A percentile compares a stretch with the other conserved stretches of the same genome.
Conservation (phyloP, 2,888 invertebrate genomes). For the Heliconius aoede region DNA sequence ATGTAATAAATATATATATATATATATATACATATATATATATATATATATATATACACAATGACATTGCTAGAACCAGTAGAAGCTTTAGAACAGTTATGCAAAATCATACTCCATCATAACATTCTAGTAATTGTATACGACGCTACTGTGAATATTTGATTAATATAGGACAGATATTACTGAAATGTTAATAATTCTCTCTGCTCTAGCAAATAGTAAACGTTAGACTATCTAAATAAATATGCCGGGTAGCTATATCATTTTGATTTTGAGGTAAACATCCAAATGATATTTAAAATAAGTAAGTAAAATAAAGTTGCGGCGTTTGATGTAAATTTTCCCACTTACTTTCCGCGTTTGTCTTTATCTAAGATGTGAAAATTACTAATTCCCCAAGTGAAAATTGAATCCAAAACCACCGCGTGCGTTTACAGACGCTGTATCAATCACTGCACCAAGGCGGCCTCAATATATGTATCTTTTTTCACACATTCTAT, state of each 20-base stretch:
- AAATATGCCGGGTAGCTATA: not conserved
- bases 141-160: not conserved
- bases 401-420: too few relatives aligned
- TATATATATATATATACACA: not conserved
- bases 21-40: not conserved
- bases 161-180: constrained; percentile 14
- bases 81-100: not conserved
- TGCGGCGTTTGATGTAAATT: too few relatives aligned
- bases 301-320: too few relatives aligned
- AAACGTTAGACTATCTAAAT: not conserved
- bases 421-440: too few relatives aligned
- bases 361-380: too few relatives aligned
- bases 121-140: constrained; percentile 18
- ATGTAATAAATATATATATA: too few relatives aligned
- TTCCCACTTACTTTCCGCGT: too few relatives aligned
- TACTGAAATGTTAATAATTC: constrained; percentile 13
- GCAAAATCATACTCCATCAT: not conserved
- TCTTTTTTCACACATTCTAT: not conserved
- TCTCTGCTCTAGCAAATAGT: not conserved
- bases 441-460: not conserved
- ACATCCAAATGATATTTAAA: too few relatives aligned
- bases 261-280: too few relatives aligned
- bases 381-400: too few relatives aligned
- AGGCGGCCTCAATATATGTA: not conserved
- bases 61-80: not conserved